Evolutionary conservation across 2,113 vertebrate genomes (phyloP).

Genomic region (Poicephalus gulielmi): DNA sequence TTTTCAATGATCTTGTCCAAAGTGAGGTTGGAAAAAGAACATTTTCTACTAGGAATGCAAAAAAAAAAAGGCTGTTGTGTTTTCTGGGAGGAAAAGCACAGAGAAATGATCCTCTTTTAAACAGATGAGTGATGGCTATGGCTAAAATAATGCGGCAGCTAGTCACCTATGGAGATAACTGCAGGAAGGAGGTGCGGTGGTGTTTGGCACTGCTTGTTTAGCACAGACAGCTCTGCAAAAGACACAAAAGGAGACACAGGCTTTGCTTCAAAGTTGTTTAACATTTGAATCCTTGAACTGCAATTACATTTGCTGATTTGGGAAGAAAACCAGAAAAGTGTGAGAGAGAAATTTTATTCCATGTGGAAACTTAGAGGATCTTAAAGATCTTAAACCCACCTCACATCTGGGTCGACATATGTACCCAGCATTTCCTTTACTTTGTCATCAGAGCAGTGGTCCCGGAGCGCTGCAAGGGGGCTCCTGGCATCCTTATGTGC

Average conservation of each 20-base stretch:
- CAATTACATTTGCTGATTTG: not conserved
- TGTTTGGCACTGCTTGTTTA: not conserved
- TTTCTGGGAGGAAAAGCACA: not conserved
- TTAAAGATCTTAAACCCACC: not conserved
- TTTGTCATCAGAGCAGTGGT: not conserved
- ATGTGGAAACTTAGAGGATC: not conserved
- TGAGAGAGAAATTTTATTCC: not conserved
- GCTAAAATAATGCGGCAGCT: not conserved
- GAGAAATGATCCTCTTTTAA: not conserved
- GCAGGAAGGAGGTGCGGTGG: not conserved
- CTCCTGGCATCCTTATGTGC: not conserved
- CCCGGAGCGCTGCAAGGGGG: fast-evolving
- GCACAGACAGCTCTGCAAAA: not conserved
- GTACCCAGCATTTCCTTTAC: not conserved
- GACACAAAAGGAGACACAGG: not conserved
- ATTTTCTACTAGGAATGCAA: not conserved
- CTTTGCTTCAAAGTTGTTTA: not conserved
- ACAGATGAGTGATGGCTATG: not conserved
- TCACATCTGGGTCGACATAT: fast-evolving
- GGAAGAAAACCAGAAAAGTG: not conserved
- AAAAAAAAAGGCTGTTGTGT: fast-evolving
- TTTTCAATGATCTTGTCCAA: not conserved
- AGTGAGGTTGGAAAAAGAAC: not conserved
- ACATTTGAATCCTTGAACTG: not conserved
- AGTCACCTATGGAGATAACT: not conserved